Evolutionary conservation across 1,140 invertebrate species (phyloP), one percentile per base, ranked within the genome.

Genomic region (Drosophila arizonae): DNA sequence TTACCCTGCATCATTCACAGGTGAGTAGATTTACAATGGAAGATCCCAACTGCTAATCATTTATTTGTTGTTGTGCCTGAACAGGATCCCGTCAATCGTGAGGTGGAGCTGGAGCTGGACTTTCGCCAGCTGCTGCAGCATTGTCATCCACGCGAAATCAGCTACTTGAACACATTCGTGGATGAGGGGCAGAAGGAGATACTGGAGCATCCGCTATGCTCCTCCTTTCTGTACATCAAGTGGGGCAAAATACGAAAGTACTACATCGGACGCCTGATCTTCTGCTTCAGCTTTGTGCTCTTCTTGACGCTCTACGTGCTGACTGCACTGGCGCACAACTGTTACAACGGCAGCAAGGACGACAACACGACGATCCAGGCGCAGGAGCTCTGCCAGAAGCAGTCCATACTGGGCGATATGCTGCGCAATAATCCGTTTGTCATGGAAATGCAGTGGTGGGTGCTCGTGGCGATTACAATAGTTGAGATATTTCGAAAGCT

Each of bases 171-270:
- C 74, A 96, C 95, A 0, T 95, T 97, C 60, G 95, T 97, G 1
- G 95, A 96, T 58, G 96, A 96, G 90, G 96, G 96, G 0, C 96
- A 97, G 80, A 96, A 96, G 76, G 95, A 96, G 85, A 95, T 97
- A 13, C 90, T 97, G 1, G 93, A 96, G 57, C 96, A 97, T 93
- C 96, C 96, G 0, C 86, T 97, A 1, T 97, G 96, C 79, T 95
- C 96, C 4, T 96, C 96, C 0, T 97, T 97, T 91, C 90, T 97
- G 0, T 95, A 97, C 81, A 93, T 97, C 13, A 97, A 97, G 90
- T 97, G 96, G 96, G 95, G 96, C 75, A 97, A 97, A 90, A 97
- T 97, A 72, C 93, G 96, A n/a, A 96, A 96, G 91, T 97, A 96
- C 84, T 97, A 97, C 81, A 95, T 96, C 6, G 95, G 95, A 1